phyloP scores from a whole-genome alignment of 2,113 vertebrate species.

The Amia ocellicauda region DNA sequence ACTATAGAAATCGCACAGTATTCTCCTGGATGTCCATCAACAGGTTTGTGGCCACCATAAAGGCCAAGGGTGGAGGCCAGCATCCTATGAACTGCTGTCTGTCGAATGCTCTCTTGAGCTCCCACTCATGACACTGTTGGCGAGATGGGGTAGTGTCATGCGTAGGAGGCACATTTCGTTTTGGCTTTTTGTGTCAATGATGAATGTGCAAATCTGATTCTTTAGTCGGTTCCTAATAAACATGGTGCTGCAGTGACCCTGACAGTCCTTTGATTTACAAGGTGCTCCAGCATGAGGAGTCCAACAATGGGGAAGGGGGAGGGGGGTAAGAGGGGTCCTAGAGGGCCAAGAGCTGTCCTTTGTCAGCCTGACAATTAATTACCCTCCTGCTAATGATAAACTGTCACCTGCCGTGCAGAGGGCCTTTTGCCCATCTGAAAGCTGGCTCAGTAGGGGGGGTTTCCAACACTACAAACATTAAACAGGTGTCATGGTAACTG shows the following conservation, averaged over 20 bases:
- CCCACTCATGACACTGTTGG: too few species aligned
- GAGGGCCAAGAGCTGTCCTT: conserved; percentile 43
- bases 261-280: conserved; percentile 38
- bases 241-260: conserved; percentile 17
- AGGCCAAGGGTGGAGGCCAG: too few species aligned
- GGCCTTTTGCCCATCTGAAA: conserved; percentile 4
- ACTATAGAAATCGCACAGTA: too few species aligned
- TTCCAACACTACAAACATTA: conserved; percentile 23
- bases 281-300: conserved; percentile 36
- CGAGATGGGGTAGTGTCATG: too few species aligned
- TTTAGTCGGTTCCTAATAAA: conserved; percentile 1
- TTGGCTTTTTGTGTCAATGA: too few species aligned
- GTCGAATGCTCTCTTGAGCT: too few species aligned
- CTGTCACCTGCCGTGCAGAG: conserved; percentile 42
- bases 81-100: too few species aligned
- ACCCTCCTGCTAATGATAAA: conserved; percentile 58
- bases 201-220: too few species aligned
- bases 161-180: too few species aligned
- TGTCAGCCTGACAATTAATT: conserved; percentile 64
- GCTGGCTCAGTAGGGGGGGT: conserved; percentile 4
- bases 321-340: conserved; percentile 22
- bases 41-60: too few species aligned
- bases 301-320: too few species aligned
- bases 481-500: conserved; percentile 37
- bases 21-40: too few species aligned